These are phyloP conservation scores for Cantharis rufa DNA, from an alignment of 2,888 invertebrate species.

Conservation along the genomic window DNA sequence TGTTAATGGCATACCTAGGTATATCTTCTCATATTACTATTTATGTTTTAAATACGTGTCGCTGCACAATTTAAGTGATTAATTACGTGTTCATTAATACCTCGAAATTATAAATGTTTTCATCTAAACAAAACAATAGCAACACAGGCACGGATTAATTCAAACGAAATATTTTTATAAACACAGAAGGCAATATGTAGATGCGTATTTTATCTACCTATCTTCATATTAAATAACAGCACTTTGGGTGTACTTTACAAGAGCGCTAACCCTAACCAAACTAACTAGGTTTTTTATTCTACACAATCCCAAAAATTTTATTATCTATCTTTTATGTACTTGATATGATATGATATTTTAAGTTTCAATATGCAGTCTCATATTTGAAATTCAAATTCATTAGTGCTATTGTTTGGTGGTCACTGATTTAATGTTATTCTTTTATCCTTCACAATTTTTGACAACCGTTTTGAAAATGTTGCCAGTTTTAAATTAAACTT, in stretches of 20 bases:
- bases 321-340: conserved; percentile 28
- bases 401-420: conserved; percentile 6
- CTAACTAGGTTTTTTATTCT: conserved; percentile 21
- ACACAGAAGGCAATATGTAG: conserved; percentile 23
- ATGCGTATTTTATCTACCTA: conserved; percentile 9
- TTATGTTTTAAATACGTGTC: conserved; percentile 23
- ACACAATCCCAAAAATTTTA: conserved; percentile 21
- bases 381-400: conserved; percentile 5
- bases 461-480: neutral
- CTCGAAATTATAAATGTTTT: neutral
- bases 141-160: conserved; percentile 39
- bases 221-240: conserved; percentile 35
- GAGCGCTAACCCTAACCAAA: conserved; percentile 24
- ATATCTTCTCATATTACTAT: conserved; percentile 27
- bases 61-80: conserved; percentile 28
- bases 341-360: conserved; percentile 50
- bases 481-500: neutral
- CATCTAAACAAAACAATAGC: conserved; percentile 10
- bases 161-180: neutral
- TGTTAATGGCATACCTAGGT: conserved; percentile 26
- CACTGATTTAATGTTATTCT: neutral
- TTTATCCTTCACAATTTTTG: neutral
- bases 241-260: conserved; percentile 38
- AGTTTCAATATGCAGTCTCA: conserved; percentile 44
- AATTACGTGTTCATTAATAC: conserved; percentile 6